Percentiles rank a stretch among this genome's conserved stretches.
Conservation (phyloP, 2,888 invertebrate genomes). For the Andrena marginata region DNA sequence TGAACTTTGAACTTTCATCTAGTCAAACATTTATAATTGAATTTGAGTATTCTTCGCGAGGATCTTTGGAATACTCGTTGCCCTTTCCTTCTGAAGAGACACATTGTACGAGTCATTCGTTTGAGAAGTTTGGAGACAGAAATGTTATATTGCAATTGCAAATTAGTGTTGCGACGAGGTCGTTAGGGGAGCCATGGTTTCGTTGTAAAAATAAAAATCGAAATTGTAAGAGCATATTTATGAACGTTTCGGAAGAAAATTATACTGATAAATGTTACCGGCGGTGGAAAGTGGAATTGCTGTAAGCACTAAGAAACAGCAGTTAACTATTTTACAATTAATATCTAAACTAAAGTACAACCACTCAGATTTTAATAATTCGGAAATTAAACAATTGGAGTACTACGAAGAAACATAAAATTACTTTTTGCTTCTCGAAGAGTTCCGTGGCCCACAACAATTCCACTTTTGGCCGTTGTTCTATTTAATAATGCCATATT, state of each 20-base stretch:
- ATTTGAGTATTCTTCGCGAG: neutral
- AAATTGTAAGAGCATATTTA: constrained; percentile 21
- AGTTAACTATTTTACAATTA: neutral
- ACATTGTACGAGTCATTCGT: neutral
- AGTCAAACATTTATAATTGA: constrained; percentile 15
- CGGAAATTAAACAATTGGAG: neutral
- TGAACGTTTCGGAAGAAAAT: constrained; percentile 18
- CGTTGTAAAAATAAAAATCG: constrained; percentile 11
- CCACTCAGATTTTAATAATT: neutral
- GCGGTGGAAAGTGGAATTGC: constrained; percentile 7
- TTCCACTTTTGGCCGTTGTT: constrained; percentile 6
- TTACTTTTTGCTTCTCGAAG: neutral
- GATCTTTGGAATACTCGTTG: neutral
- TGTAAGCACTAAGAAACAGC: neutral
- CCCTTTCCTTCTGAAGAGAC: constrained; percentile 1
- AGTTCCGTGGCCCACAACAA: neutral
- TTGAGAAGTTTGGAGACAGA: neutral
- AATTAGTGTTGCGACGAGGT: neutral
- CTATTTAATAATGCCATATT: constrained; percentile 39
- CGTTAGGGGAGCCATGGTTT: neutral
- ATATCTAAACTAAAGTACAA: neutral
- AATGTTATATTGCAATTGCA: neutral
- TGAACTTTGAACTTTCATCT: constrained; percentile 40
- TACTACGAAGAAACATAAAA: neutral
- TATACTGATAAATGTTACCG: constrained; percentile 30